A percentile compares a stretch with the other conserved stretches of the same genome.
Evolutionary conservation across 2,888 invertebrate genomes (phyloP).

Genomic region (Aspidapion aeneum): DNA sequence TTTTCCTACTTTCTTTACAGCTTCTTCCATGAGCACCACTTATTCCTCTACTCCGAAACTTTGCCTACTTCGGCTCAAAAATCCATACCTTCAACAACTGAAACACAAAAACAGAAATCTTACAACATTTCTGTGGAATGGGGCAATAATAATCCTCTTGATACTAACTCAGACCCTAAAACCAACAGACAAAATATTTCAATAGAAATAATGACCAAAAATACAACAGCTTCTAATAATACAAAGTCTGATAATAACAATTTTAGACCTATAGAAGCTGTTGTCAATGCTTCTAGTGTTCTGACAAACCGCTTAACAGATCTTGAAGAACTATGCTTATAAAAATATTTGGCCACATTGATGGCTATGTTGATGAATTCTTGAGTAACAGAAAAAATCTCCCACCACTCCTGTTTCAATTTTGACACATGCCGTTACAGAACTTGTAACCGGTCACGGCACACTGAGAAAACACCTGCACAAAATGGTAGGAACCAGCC

Average conservation of each 20-base stretch:
- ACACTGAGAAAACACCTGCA: too few species aligned
- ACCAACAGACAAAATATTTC: background rate
- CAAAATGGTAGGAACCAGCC: too few species aligned
- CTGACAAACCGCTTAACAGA: conserved; percentile 29
- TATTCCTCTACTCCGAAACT: background rate
- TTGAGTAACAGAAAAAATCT: background rate
- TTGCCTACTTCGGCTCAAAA: background rate
- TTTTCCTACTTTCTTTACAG: background rate
- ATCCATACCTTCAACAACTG: background rate
- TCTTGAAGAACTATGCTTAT: conserved; percentile 30
- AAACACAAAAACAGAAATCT: background rate
- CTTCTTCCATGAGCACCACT: background rate
- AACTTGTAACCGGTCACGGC: too few species aligned
- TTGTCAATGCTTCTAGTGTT: conserved; percentile 27
- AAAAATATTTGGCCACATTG: conserved; percentile 29
- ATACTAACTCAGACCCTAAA: background rate
- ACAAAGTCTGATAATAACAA: background rate
- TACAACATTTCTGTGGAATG: background rate
- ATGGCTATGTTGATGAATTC: conserved; percentile 17
- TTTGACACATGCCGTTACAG: too few species aligned
- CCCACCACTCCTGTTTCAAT: background rate
- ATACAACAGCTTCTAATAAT: background rate
- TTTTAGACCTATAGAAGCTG: conserved; percentile 24
- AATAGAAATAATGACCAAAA: background rate
- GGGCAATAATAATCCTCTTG: background rate